Evolutionary conservation across 2,113 vertebrate genomes (phyloP).

Genomic region (Isichthys henryi): DNA sequence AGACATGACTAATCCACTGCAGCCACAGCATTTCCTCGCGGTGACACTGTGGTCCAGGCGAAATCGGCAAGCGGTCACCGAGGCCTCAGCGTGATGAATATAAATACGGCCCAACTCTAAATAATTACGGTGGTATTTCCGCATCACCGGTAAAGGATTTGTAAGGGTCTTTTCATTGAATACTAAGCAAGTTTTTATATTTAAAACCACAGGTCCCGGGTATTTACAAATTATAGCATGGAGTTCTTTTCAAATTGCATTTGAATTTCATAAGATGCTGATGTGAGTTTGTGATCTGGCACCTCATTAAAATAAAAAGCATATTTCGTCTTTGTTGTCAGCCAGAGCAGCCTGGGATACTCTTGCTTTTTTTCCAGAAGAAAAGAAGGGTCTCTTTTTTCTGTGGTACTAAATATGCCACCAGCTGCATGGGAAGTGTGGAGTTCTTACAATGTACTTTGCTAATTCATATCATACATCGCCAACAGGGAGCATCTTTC

Average conservation of each 20-base stretch:
- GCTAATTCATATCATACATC: not conserved
- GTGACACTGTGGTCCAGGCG: not conserved
- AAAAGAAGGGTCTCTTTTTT: not conserved
- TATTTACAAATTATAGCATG: constrained; percentile 19
- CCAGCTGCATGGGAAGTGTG: not conserved
- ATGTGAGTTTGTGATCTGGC: constrained; percentile 18
- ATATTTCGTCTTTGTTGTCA: constrained; percentile 14
- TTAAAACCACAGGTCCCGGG: not conserved
- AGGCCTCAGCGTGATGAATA: not conserved
- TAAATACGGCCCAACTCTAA: not conserved
- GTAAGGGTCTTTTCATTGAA: constrained; percentile 10
- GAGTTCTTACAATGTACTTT: no score
- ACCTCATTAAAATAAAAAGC: constrained; percentile 15
- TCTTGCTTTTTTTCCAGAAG: not conserved
- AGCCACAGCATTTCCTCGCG: not conserved
- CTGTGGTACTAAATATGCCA: not conserved
- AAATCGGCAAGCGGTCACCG: not conserved
- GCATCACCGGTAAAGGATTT: constrained; percentile 5
- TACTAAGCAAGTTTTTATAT: constrained; percentile 14
- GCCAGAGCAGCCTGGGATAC: not conserved
- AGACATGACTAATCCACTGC: constrained; percentile 4
- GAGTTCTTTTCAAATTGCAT: constrained; percentile 20
- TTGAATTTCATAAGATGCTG: constrained; percentile 18
- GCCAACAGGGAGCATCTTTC: not conserved
- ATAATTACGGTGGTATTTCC: constrained; percentile 10